phyloP scores from a whole-genome alignment of 2,797 vertebrate species.

The Halcyon chelicuti region DNA sequence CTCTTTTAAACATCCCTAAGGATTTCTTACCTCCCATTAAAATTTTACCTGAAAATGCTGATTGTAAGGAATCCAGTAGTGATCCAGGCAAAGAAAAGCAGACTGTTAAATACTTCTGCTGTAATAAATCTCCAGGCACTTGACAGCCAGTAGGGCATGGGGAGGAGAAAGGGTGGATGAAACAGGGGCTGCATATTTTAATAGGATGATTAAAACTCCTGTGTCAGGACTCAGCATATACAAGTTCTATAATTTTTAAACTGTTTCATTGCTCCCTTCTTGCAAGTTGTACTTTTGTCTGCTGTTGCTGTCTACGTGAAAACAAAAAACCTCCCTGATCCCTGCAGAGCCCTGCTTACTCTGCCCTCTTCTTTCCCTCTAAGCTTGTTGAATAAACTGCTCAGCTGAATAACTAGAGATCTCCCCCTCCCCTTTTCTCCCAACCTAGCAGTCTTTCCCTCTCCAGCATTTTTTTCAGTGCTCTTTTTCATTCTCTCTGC shows the following conservation, averaged over 20 bases:
- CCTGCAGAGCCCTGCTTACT: slow-evolving; percentile 57
- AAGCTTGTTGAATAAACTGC: slow-evolving; percentile 62
- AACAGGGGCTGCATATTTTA: slow-evolving; percentile 49
- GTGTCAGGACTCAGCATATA: neutral
- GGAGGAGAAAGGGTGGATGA: slow-evolving; percentile 48
- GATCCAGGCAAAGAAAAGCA: slow-evolving; percentile 21
- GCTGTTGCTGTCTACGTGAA: slow-evolving; percentile 27
- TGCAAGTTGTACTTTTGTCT: slow-evolving; percentile 43
- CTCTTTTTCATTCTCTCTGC: slow-evolving; percentile 74
- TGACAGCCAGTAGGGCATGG: neutral
- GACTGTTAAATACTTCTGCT: slow-evolving; percentile 55
- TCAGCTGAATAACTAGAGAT: slow-evolving; percentile 47
- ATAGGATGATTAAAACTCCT: slow-evolving; percentile 14
- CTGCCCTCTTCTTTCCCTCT: slow-evolving; percentile 45
- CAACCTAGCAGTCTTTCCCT: slow-evolving; percentile 56
- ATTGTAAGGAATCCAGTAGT: slow-evolving; percentile 39
- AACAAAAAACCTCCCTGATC: neutral
- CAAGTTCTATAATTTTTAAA: neutral
- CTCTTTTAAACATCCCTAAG: slow-evolving; percentile 34
- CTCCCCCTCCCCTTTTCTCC: slow-evolving; percentile 26
- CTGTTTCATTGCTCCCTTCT: slow-evolving; percentile 29
- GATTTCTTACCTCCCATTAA: slow-evolving; percentile 54
- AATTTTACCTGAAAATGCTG: slow-evolving; percentile 56
- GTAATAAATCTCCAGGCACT: slow-evolving; percentile 29
- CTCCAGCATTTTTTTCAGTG: slow-evolving; percentile 69